Base-by-base conservation (phyloP, 2,888 invertebrate species). In the Meganola albula region DNA sequence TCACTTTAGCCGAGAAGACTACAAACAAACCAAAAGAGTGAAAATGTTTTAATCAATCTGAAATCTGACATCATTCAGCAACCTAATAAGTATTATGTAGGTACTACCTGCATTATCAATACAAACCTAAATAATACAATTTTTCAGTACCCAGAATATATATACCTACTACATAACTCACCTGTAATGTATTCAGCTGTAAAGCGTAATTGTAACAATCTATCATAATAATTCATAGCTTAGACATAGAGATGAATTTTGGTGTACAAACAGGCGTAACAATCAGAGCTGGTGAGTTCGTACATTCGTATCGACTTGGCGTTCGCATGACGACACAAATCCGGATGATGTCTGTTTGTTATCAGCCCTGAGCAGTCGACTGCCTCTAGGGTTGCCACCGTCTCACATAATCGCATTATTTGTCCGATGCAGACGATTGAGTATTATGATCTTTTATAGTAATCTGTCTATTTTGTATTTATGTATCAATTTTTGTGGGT, bases 281-380 rank as follows among this genome's bases (percentile, higher is more conserved):
- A 40, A 43, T 37, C 32, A 45, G 34, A 49, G 33, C 56, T 20
- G 21, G 30, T 26, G 40, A 39, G 33, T 45, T 45, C 34, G 32
- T 41, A 46, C 44, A 53, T 57, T 49, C 55, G 44, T 58, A 36
- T 35, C 34, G 36, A 7, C 20, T 20, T 20, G 20, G 20, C 20
- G 54, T 73, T 52, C 79, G 79, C 80, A 70, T 82, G 84, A 82
- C 72, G 85, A 71, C 83, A 75, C 83, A 80, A 87, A 86, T 80
- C 86, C 84, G 83, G 83, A 80, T 85, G 75, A 80, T 80, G 78
- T 77, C 76, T 82, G 79, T 83, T 78, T 83, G 83, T 85, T 87
- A 87, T 87, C 86, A 78, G 82, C 74, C 65, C 61, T 68, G 74
- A 68, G 82, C 86, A 85, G 71, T 75, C 78, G 72, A 61, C 68